phyloP scores from a whole-genome alignment of 1,140 invertebrate genomes.

The Acromyrmex charruanus region DNA sequence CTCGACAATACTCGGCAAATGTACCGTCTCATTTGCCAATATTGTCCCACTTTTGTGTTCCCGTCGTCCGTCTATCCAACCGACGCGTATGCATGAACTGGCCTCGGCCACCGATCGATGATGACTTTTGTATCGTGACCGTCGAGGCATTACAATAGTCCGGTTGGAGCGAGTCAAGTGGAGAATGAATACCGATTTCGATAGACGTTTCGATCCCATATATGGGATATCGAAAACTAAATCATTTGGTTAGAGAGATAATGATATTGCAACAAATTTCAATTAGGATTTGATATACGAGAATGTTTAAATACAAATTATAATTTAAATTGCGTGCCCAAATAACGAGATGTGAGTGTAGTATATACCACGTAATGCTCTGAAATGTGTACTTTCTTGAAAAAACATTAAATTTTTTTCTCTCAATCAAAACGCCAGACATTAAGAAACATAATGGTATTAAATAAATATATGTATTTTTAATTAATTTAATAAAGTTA shows the following conservation, averaged over 20 bases:
- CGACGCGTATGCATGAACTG: slow-evolving; percentile 45
- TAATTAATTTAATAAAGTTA: no score
- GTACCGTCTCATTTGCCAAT: slow-evolving; percentile 85
- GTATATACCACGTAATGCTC: no score
- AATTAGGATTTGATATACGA: no score
- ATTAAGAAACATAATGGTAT: no score
- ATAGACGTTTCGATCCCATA: not conserved
- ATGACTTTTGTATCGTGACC: slow-evolving; percentile 69
- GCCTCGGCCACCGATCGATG: slow-evolving; percentile 63
- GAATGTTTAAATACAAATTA: no score
- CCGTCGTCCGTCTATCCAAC: slow-evolving; percentile 30
- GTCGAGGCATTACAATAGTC: slow-evolving; percentile 54
- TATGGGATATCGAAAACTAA: not conserved
- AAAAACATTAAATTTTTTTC: no score
- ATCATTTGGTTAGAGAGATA: not conserved
- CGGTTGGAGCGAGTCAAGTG: not conserved
- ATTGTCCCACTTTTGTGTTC: slow-evolving; percentile 85
- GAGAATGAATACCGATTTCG: slow-evolving; percentile 66
- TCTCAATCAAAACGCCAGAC: no score
- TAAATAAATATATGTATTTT: no score
- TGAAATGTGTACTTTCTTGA: no score
- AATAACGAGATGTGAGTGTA: no score
- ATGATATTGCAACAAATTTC: not conserved
- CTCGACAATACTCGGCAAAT: slow-evolving; percentile 81
- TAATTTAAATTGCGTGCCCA: no score